A percentile compares a stretch with the other conserved stretches of the same genome.
These are phyloP conservation scores for Mactromeris polynyma DNA, from an alignment of 2,888 invertebrate species.

Conservation along the genomic window DNA sequence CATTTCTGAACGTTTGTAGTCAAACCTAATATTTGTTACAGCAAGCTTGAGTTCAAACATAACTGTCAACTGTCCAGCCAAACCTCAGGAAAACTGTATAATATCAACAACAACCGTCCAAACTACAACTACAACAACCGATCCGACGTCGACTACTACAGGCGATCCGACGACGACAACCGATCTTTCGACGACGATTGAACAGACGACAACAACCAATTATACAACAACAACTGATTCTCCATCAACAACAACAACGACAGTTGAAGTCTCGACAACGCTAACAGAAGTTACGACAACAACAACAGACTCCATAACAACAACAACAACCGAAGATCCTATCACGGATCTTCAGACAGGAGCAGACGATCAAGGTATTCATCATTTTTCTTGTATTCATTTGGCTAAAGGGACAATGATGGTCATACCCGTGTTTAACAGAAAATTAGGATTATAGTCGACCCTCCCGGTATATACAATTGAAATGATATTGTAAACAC, in stretches of 20 bases:
- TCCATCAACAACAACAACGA: background rate
- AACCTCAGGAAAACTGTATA: constrained; percentile 17
- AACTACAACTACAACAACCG: constrained; percentile 16
- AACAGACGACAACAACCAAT: background rate
- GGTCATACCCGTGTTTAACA: too few species aligned
- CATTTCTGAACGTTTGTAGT: background rate
- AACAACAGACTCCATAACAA: background rate
- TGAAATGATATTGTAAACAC: too few species aligned
- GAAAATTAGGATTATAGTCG: too few species aligned
- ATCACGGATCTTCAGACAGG: background rate
- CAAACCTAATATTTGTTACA: background rate
- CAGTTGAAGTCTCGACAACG: background rate
- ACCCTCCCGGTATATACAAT: too few species aligned
- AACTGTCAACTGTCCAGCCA: constrained; percentile 25
- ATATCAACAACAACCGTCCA: constrained; percentile 16
- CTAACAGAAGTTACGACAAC: background rate
- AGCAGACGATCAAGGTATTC: background rate
- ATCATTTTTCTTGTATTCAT: background rate
- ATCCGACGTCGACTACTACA: background rate
- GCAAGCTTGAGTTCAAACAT: constrained; percentile 21
- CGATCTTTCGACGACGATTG: background rate
- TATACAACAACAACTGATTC: background rate
- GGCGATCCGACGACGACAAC: background rate
- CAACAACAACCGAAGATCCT: background rate
- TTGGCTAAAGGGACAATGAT: too few species aligned